These are phyloP conservation scores for Dryobotodes eremita DNA, from an alignment of 2,888 invertebrate species.

Conservation along the genomic window DNA sequence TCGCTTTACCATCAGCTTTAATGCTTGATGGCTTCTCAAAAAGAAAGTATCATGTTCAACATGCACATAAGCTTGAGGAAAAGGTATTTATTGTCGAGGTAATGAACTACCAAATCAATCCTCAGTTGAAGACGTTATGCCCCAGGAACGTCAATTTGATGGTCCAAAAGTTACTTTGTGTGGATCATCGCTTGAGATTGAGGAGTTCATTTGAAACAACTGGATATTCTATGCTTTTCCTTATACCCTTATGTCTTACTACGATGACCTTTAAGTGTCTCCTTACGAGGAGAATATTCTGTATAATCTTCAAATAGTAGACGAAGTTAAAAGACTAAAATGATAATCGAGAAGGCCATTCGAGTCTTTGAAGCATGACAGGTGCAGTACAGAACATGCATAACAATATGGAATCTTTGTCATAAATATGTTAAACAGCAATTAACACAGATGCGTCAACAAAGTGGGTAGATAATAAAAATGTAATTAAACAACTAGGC, in stretches of 20 bases:
- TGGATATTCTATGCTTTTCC: background rate
- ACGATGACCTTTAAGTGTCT: background rate
- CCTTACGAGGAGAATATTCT: background rate
- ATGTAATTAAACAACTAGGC: constrained; percentile 12
- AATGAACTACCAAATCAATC: background rate
- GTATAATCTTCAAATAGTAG: background rate
- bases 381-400: background rate
- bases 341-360: background rate
- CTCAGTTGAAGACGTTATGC: background rate
- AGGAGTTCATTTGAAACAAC: background rate
- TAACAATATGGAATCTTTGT: background rate
- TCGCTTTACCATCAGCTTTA: background rate
- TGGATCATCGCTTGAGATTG: background rate
- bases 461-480: constrained; percentile 12
- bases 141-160: background rate
- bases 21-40: too few species aligned
- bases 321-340: background rate
- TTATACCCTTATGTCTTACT: background rate
- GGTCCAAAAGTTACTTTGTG: background rate
- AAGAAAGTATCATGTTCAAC: background rate
- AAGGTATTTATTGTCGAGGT: background rate
- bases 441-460: constrained; percentile 27
- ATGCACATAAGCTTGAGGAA: too few species aligned
- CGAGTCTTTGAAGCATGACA: background rate
- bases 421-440: constrained; percentile 10